Base-by-base conservation (phyloP, 2,888 invertebrate species). In the Temnothorax unifasciatus region DNA sequence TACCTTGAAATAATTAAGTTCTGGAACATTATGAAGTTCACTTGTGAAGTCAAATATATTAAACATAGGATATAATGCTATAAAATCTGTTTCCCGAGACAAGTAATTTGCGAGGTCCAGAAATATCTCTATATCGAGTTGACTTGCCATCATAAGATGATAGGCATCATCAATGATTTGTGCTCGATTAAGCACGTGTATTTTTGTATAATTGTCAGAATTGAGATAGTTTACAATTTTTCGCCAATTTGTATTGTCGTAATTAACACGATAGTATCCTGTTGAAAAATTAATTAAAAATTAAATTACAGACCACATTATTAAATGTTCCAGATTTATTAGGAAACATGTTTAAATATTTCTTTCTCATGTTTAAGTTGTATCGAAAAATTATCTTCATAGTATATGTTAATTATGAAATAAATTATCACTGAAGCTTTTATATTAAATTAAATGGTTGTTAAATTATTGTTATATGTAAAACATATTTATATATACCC, bases 101-200 rank as follows among this genome's bases (percentile, higher is more conserved):
- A 98, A 90, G 95, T 96, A 64, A 96, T 94, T 85, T 95, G 96
- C 54, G 96, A 95, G 0, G 95, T 96, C 79, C 94, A 94, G 0
- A 21, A 85, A 77, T n/a, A 63, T 81, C 2, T 18, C 0, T 0
- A 52, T 15, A 52, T 57, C 25, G 0, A 88, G 41, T 54, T 79
- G 59, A 0, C 71, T 13, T 5, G 15, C 1, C 0, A 1, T 11
- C 34, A 69, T 11, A 75, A 97, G 94, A 87, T 96, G 96, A 88
- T 96, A 96, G 1, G 97, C 95, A 93, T 98, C 98, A 90, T 97
- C 97, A 0, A 98, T 94, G 3, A 97, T 92, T 85, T 98, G 97
- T 0, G 97, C 98, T 59, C 98, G 96, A 94, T 97, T 98, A 18
- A 97, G 92, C 0, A 96, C 93, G 82, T 96, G 96, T 83, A 97